A percentile compares a stretch with the other conserved stretches of the same genome.
phyloP scores from a whole-genome alignment of 1,140 invertebrate genomes.

The Drosophila sproati region DNA sequence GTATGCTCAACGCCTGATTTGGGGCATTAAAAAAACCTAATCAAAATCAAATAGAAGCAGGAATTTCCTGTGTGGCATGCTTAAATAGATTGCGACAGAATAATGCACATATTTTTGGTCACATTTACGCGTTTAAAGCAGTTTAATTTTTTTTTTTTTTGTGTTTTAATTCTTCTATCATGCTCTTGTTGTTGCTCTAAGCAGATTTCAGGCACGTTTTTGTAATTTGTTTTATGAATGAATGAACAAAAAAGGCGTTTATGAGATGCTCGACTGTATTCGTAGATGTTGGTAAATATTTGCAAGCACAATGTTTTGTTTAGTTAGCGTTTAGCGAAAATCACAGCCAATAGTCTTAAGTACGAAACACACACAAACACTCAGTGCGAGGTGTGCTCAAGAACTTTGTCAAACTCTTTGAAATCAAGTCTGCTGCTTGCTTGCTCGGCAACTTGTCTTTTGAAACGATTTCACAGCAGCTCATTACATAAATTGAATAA shows the following conservation, averaged over 20 bases:
- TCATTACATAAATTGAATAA: constrained; percentile 64
- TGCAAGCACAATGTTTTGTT: constrained; percentile 51
- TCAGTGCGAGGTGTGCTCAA: constrained; percentile 48
- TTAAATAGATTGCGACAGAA: constrained; percentile 33
- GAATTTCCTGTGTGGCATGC: constrained; percentile 37
- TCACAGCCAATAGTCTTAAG: constrained; percentile 1
- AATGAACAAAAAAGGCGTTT: constrained; percentile 26
- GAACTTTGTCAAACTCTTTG: constrained; percentile 36
- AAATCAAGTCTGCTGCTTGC: constrained; percentile 15
- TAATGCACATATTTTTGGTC: constrained; percentile 9
- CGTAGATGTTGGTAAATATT: constrained; percentile 54
- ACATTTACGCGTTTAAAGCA: background rate
- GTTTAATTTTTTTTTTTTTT: constrained; percentile 17
- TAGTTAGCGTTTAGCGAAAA: constrained; percentile 49
- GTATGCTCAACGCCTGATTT: constrained; percentile 51
- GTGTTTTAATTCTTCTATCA: constrained; percentile 15
- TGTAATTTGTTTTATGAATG: constrained; percentile 67
- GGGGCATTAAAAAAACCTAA: constrained; percentile 33
- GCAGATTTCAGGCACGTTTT: constrained; percentile 62
- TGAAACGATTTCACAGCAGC: constrained; percentile 19
- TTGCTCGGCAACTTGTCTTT: constrained; percentile 35
- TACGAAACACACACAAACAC: constrained; percentile 21
- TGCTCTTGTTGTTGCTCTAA: constrained; percentile 26
- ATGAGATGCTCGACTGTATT: constrained; percentile 24
- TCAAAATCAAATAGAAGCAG: background rate